Evolutionary conservation across 1,140 invertebrate species (phyloP).

Genomic region (Ceratina australensis): DNA sequence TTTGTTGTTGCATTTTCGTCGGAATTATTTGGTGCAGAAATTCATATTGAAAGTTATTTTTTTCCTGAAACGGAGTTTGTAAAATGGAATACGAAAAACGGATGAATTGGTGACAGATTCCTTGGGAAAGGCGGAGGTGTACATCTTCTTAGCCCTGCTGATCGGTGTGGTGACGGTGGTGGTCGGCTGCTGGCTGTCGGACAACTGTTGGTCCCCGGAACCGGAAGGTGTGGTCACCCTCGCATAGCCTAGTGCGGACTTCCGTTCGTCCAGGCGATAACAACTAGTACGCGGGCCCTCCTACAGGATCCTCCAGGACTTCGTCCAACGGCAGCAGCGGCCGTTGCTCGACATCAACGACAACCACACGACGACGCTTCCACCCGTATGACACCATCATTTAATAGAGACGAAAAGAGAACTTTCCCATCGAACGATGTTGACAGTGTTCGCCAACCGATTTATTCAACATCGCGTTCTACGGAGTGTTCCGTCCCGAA

Average conservation of each 20-base stretch:
- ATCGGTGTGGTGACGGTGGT: constrained; percentile 86
- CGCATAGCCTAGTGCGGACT: constrained; percentile 81
- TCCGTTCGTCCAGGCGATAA: constrained; percentile 67
- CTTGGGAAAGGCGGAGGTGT: constrained; percentile 86
- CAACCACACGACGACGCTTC: constrained; percentile 63
- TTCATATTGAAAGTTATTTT: no score
- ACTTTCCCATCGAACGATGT: no score
- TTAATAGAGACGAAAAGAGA: background rate
- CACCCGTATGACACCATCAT: constrained; percentile 45
- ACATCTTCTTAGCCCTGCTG: constrained; percentile 85
- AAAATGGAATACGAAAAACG: background rate
- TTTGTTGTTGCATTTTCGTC: no score
- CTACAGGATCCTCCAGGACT: constrained; percentile 56
- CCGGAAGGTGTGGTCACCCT: constrained; percentile 83
- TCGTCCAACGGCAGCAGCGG: constrained; percentile 50
- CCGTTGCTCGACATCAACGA: constrained; percentile 65
- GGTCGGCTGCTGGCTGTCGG: constrained; percentile 86
- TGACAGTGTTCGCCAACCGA: no score
- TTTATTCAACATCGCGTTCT: no score
- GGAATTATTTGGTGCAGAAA: no score
- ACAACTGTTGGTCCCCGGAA: constrained; percentile 88
- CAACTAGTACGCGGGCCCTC: constrained; percentile 62
- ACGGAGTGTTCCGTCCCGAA: no score
- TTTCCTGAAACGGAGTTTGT: no score
- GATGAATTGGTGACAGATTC: constrained; percentile 48